These are phyloP conservation scores for Callaeas wilsoni DNA, from an alignment of 2,113 vertebrate genomes.

Conservation along the genomic window DNA sequence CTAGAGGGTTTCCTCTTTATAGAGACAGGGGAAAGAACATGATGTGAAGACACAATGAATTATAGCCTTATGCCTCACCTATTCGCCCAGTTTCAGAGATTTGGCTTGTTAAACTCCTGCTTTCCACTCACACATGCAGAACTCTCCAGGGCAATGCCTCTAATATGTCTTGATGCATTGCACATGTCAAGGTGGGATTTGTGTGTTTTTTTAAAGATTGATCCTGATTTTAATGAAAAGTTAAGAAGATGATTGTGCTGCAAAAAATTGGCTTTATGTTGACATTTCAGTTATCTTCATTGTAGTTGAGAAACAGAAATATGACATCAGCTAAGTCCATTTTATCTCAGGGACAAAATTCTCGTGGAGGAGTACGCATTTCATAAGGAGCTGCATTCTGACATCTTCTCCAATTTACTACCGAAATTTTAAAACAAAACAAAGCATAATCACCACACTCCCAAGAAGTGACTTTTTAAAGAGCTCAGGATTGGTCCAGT, in stretches of 20 bases:
- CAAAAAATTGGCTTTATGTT: neutral
- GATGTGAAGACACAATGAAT: neutral
- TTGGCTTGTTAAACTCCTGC: neutral
- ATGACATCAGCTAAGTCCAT: neutral
- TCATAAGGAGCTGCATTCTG: neutral
- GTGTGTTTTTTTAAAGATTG: neutral
- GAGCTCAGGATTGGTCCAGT: neutral
- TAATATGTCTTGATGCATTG: neutral
- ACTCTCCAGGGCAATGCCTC: neutral
- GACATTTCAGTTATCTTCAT: neutral
- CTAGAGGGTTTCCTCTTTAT: neutral
- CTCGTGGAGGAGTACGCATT: neutral
- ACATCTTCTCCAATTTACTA: neutral
- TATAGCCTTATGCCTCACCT: slow-evolving; percentile 5
- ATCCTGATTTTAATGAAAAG: neutral
- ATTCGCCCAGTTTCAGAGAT: neutral
- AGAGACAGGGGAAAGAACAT: neutral
- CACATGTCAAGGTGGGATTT: neutral
- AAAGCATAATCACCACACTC: neutral
- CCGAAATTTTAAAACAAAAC: neutral
- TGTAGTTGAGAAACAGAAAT: neutral
- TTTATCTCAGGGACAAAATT: neutral
- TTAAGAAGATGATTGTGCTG: neutral
- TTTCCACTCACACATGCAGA: neutral
- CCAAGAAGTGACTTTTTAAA: neutral